Percentiles rank a stretch among this genome's conserved stretches.
phyloP scores from a whole-genome alignment of 2,113 vertebrate species.

The Ranitomeya imitator region DNA sequence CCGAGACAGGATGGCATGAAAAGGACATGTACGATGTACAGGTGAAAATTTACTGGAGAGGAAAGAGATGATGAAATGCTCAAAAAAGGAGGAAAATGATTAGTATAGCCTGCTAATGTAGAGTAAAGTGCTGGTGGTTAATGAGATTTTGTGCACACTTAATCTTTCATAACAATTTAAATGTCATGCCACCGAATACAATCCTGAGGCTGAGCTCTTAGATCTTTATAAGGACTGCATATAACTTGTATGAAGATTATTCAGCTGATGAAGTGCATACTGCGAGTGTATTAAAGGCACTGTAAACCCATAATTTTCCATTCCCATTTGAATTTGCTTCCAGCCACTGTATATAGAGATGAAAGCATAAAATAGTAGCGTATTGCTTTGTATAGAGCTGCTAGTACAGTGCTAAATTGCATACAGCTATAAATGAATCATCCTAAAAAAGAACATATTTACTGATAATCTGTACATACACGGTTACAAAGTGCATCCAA shows the following conservation, averaged over 20 bases:
- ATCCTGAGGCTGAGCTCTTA: constrained; percentile 15
- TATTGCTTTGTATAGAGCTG: background rate
- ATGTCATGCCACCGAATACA: constrained; percentile 7
- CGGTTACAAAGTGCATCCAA: background rate
- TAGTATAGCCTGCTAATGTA: background rate
- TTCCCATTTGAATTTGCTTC: background rate
- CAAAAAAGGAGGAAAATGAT: background rate
- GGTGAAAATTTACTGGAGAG: background rate
- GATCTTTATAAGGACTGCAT: constrained; percentile 14
- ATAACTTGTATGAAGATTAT: constrained; percentile 22
- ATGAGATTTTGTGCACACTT: constrained; percentile 17
- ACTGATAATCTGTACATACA: background rate
- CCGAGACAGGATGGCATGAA: background rate
- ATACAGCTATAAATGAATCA: background rate
- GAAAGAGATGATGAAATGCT: background rate
- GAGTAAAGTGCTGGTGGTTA: constrained; percentile 5
- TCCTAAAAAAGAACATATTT: background rate
- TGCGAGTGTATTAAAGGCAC: background rate
- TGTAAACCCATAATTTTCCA: background rate
- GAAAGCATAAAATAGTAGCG: background rate
- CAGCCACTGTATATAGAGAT: background rate
- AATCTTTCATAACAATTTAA: constrained; percentile 22
- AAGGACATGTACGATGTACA: background rate
- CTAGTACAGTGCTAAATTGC: background rate
- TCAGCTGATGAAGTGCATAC: constrained; percentile 16